Base-by-base conservation (phyloP, 2,888 invertebrate genomes). In the Drosophila quinaria region DNA sequence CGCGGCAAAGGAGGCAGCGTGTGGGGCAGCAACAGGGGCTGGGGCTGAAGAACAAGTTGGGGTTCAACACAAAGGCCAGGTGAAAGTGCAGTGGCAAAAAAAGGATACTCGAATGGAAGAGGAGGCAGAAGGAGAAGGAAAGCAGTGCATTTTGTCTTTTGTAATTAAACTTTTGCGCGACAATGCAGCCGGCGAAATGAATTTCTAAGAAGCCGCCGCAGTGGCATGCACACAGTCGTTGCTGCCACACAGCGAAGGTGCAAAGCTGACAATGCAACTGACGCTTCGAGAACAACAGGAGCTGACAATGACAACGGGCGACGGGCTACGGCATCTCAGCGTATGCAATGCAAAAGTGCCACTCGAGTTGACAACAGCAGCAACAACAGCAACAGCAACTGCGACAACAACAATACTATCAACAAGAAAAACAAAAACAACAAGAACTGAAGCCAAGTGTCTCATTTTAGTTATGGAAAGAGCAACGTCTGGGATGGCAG, bases 131-230 rank as follows among this genome's bases (percentile, higher is more conserved):
- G 47, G 6, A 33, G 9, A 33, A 49, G 59, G 59, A 19, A 66
- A 61, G 49, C 65, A 69, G 64, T 81, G 89, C 78, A 83, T 80
- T 83, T 73, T 74, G 78, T 68, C 78, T 75, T 78, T 80, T 83
- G 87, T 86, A 90, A 88, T 90, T 90, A 90, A 86, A 88, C 74
- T 90, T 90, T 77, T 72, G 74, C 72, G 55, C 74, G 82, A 75
- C 78, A 78, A 75, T 77, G 77, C 76, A 76, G 41, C 47, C 63
- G 47, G 55, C 70, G 75, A 86, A 78, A 79, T 73, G 76, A 70
- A 74, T 64, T 70, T 66, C 79, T 73, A 71, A 74, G 69, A 62
- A 65, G 70, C 63, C 50, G 55, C 44, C 46, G 33, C 19, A 5
- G 49, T 50, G 19, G 44, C 51, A 35, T 35, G 19, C 50, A 50